Evolutionary conservation across 2,113 vertebrate genomes (phyloP), one percentile per base, ranked within the genome.

Genomic region (Odontesthes bonariensis): DNA sequence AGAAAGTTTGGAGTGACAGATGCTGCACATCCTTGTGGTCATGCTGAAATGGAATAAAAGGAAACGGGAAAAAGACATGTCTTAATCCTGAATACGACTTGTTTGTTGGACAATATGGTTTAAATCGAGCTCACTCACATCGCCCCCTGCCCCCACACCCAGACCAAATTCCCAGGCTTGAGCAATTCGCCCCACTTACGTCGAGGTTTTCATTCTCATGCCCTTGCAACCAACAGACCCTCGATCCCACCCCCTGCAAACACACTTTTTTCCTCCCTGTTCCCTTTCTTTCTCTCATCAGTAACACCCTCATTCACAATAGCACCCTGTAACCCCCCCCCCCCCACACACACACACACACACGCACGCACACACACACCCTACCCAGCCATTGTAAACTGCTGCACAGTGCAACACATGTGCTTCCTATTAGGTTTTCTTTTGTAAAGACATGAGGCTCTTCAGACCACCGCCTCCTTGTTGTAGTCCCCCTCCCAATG

Each of bases 181-280:
- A 89, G 82, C 88, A 90, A 91, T 87, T 91, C 82, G 77, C 86
- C 75, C 86, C 86, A 88, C 87, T 91, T 90, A 88, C 86, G 16
- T 82, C 66, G 74, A 86, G 83, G 92, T 92, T 93, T 93, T 84
- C 86, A 72, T 93, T 94, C 92, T 91, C 93, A 93, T 93, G 91
- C 92, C 92, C 90, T 90, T 75, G 65, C 57, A 82, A 70, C 84
- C 86, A 56, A 75, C 82, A 89, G 65, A 80, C 64, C 63, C 52
- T 32, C 20, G 1, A 86, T 71, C 83, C 75, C 68, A 60, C 73
- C 84, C 77, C 84, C 64, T 33, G 63, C 85, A 77, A 84, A 82
- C 75, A 51, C 31, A 73, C 62, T 70, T 71, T 49, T 47, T 70
- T 16, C 8, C 17, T 23, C 32, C 58, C 54, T 19, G 60, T 55